phyloP scores from a whole-genome alignment of 2,113 vertebrate genomes.

The Zosterops japonicus region DNA sequence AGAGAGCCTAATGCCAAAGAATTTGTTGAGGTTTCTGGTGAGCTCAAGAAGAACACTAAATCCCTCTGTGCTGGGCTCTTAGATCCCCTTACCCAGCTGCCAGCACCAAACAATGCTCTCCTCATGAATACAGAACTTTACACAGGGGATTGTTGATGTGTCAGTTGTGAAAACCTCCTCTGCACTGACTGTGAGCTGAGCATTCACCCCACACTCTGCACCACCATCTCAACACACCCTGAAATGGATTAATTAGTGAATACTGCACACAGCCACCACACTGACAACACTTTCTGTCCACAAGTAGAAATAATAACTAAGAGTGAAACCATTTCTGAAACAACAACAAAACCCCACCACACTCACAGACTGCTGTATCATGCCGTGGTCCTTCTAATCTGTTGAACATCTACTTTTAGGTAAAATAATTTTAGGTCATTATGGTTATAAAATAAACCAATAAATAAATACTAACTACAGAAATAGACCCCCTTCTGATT shows the following conservation, averaged over 20 bases:
- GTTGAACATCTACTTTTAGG: background rate
- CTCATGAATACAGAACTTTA: background rate
- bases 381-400: background rate
- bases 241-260: background rate
- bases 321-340: background rate
- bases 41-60: background rate
- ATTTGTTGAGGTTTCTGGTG: background rate
- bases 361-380: background rate
- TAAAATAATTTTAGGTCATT: background rate
- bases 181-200: background rate
- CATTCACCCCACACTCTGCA: background rate
- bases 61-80: background rate
- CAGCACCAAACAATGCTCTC: background rate
- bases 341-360: background rate
- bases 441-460: background rate
- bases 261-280: background rate
- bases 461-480: background rate
- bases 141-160: background rate
- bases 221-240: background rate
- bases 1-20: background rate
- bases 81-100: background rate
- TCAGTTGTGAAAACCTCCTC: background rate
- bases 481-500: background rate
- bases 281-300: background rate
- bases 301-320: background rate